A percentile compares a stretch with the other conserved stretches of the same genome.
Conservation (phyloP, 2,113 vertebrate genomes). For the Toxostoma redivivum region DNA sequence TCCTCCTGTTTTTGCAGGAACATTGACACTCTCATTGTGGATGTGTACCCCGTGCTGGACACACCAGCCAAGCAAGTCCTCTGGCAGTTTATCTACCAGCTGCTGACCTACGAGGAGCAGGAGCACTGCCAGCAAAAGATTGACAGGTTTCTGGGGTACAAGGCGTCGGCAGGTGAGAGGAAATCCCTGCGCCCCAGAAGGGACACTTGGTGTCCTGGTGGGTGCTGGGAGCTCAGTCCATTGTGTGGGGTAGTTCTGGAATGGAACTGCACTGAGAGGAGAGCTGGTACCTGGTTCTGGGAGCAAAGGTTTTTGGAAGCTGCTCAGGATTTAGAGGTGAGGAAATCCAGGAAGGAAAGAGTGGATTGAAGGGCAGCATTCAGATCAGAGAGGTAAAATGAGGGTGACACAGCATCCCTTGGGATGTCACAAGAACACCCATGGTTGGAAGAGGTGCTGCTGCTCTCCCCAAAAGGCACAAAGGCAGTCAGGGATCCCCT, state of each 20-base stretch:
- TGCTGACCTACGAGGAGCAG: slow-evolving; percentile 96
- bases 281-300: neutral
- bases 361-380: neutral
- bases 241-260: neutral
- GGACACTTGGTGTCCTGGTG: accelerated
- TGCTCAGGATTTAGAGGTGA: neutral
- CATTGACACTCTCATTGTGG: slow-evolving; percentile 95
- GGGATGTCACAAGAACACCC: accelerated
- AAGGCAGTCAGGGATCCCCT: neutral
- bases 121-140: slow-evolving; percentile 97
- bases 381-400: neutral
- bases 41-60: slow-evolving; percentile 92
- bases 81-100: slow-evolving; percentile 98
- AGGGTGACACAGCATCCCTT: accelerated
- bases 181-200: accelerated
- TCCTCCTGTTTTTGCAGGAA: slow-evolving; percentile 74
- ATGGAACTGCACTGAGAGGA: neutral
- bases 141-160: slow-evolving; percentile 93
- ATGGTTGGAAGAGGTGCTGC: accelerated
- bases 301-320: neutral
- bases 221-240: neutral
- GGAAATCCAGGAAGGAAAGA: neutral
- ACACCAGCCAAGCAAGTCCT: slow-evolving; percentile 97
- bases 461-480: neutral
- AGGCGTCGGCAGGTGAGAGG: slow-evolving; percentile 76